Evolutionary conservation across 2,113 vertebrate genomes (phyloP), one percentile per base, ranked within the genome.

Genomic region (Tupaia chinensis): DNA sequence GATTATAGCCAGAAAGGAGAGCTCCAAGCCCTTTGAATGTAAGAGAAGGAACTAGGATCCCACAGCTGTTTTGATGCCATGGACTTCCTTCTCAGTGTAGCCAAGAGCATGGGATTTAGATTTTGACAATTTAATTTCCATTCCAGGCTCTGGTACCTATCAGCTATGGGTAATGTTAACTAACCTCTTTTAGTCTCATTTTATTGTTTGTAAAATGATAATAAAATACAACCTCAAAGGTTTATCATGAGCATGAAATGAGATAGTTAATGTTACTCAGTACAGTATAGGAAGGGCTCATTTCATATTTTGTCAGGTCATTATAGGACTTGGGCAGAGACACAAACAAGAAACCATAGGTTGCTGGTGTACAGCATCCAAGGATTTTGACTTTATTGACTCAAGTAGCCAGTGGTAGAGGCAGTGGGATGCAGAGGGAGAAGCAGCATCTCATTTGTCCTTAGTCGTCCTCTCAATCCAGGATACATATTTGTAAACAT

Each of bases 401-500:
- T 77, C 12, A 2, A 76, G 4, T 5, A 12, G 25, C 61, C 16
- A 25, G 1, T 34, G 79, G 88, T 22, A 70, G 56, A 76, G 58
- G 53, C 25, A 22, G 13, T 54, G 60, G 81, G 44, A 79, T 8
- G 8, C 44, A 63, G 76, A 77, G 19, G 16, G 10, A 23, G 66
- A 29, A 32, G 27, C 9, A 10, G 4, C 9, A 6, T 29, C 34
- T 96, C 79, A 96, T 16, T 80, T 95, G 15, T 96, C 91, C 89
- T 94, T 96, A 34, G 82, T 89, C n/a, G 6, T 29, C 0, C 29
- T 72, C 22, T 98, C 95, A 34, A 98, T 97, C 97, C 97, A 98
- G 81, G 93, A 29, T 27, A 96, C 1, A 0, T 98, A 98, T 12
- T 94, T 87, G 83, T 98, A 93, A 84, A 97, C 7, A 13, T 97